Base-by-base conservation (phyloP, 2,797 vertebrate species). In the Danio albolineatus region DNA sequence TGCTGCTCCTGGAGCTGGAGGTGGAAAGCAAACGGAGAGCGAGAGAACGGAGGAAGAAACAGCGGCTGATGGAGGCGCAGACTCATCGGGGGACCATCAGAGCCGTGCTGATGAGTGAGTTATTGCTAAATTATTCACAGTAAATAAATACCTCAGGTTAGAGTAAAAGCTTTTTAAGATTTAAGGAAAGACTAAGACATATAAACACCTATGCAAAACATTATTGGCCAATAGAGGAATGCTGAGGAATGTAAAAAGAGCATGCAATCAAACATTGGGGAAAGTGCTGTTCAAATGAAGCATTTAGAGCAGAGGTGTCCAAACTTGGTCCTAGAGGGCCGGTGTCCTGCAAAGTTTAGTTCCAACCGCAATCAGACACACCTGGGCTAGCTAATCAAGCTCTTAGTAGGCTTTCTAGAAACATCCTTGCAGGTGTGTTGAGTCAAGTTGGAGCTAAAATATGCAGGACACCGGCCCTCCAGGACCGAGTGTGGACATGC, bases 1-100 rank as follows among this genome's bases (percentile, higher is more conserved):
- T 46, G 0, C 81, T 86, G 0, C 49, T 91, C 72, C 12, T 64
- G 70, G 88, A 84, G 6, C 81, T 92, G 87, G 92, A 93, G 8
- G 86, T 78, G 1, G 93, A 93, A 4, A 74, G 87, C 43, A 89
- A 81, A 88, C 88, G 91, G 73, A 90, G 92, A 74, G 90, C 90
- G 19, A 89, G 90, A 71, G 93, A 94, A 83, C 88, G 91, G 85
- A 91, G 92, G 85, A 94, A 91, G 90, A 94, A 89, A 28, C 92
- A 94, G 88, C 90, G 93, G 76, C 88, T 92, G 83, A 92, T 93
- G 89, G 93, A 94, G 86, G 85, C 77, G 0, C 91, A 92, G 86
- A 79, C 89, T 36, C 93, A 93, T 82, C 90, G 87, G 85, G 89
- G 86, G 14, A 88, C 83, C 83, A 91, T 94, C 70, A 91, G 87